These are phyloP conservation scores for Bombus vancouverensis DNA, from an alignment of 1,140 invertebrate genomes.

Conservation along the genomic window DNA sequence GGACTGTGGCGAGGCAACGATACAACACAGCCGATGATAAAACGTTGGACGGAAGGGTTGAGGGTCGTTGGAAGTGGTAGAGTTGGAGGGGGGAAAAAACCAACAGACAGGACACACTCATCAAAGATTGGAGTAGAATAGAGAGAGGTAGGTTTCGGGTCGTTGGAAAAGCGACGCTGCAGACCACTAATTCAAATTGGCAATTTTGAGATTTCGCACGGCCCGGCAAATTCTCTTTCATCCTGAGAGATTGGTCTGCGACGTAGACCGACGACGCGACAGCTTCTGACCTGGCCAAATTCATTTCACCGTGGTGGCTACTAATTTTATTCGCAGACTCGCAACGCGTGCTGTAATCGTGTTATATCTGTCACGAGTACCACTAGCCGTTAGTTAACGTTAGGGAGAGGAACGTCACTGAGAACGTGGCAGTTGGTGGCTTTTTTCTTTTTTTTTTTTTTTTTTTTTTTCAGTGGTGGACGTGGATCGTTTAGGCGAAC, in stretches of 20 bases:
- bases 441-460: not conserved
- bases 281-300: conserved; percentile 20
- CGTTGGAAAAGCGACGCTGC: conserved; percentile 7
- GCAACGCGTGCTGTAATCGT: conserved; percentile 11
- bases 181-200: conserved; percentile 49
- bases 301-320: conserved; percentile 25
- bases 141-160: not conserved
- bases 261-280: not conserved
- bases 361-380: not conserved
- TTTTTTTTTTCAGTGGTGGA: not conserved
- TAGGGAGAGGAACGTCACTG: not conserved
- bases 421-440: not conserved
- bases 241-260: not conserved
- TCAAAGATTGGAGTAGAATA: conserved; percentile 26
- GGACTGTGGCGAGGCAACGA: not conserved
- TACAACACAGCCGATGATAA: not conserved
- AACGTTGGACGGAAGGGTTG: not conserved
- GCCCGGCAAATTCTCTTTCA: conserved; percentile 9
- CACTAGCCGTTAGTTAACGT: not conserved
- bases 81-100: not conserved
- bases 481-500: no score
- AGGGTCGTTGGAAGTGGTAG: not conserved
- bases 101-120: conserved; percentile 23
- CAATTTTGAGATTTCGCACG: conserved; percentile 48
- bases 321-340: conserved; percentile 31